Percentiles rank a stretch among this genome's conserved stretches.
Conservation (phyloP, 2,113 vertebrate genomes). For the Melanostigma gelatinosum region DNA sequence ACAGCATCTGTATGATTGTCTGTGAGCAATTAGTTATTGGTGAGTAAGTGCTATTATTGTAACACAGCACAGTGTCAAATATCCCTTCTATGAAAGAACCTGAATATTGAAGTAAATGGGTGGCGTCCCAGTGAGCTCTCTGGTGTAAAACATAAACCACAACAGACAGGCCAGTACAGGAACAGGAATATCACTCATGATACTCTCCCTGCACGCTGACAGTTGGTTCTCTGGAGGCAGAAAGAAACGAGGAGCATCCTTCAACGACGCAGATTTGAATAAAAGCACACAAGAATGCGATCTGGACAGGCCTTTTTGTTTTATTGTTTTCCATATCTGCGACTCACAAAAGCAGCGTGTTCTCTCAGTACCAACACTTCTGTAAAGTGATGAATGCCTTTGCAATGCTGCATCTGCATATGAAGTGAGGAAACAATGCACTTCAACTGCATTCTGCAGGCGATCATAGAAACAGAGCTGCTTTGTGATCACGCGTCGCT, state of each 20-base stretch:
- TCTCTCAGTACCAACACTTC: slow-evolving; percentile 1
- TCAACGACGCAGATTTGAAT: slow-evolving; percentile 23
- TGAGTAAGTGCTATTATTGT: not conserved
- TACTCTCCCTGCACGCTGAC: not conserved
- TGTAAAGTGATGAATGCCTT: slow-evolving; percentile 23
- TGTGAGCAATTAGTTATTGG: not conserved
- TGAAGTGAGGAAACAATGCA: slow-evolving; percentile 11
- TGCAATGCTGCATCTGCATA: not conserved
- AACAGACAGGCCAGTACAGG: not conserved
- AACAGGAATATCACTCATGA: slow-evolving; percentile 2
- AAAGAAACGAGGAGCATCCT: not conserved
- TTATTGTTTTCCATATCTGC: slow-evolving; percentile 4
- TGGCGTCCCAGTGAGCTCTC: slow-evolving; percentile 3
- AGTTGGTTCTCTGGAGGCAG: slow-evolving; percentile 1
- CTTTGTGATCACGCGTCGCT: slow-evolving; percentile 3
- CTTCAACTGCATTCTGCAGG: slow-evolving; percentile 23
- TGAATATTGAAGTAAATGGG: slow-evolving; percentile 26
- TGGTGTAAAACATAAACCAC: slow-evolving; percentile 22
- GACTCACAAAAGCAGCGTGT: slow-evolving; percentile 9
- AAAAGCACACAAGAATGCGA: slow-evolving; percentile 9
- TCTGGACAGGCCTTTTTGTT: not conserved
- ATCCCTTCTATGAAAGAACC: not conserved
- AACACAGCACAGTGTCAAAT: slow-evolving; percentile 41
- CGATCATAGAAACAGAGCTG: slow-evolving; percentile 9
- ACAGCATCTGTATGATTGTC: no score